A percentile compares a stretch with the other conserved stretches of the same genome.
Conservation (phyloP, 1,140 invertebrate genomes). For the Macrobrachium nipponense region DNA sequence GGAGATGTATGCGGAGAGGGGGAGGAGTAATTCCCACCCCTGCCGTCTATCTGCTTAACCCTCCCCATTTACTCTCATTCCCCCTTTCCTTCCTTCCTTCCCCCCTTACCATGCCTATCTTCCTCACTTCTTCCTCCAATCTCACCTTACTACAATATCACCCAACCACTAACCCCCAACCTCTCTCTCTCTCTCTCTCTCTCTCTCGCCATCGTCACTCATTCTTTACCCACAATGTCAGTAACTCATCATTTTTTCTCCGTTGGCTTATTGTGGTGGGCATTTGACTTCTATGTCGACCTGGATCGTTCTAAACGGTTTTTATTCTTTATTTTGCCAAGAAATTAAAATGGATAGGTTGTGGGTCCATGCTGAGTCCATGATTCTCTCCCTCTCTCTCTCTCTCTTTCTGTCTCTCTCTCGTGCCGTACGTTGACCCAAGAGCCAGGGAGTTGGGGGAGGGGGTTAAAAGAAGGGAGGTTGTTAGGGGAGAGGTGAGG, state of each 20-base stretch:
- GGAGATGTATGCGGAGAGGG: too few relatives aligned
- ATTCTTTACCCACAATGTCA: neutral
- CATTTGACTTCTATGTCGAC: too few relatives aligned
- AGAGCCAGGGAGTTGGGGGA: slow-evolving; percentile 18
- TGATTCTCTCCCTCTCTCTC: slow-evolving; percentile 1
- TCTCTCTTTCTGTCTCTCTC: slow-evolving; percentile 28
- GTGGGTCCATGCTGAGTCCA: neutral
- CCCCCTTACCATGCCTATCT: neutral
- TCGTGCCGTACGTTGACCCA: slow-evolving; percentile 31
- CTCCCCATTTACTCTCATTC: neutral
- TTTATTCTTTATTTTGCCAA: too few relatives aligned
- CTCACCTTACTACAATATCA: neutral
- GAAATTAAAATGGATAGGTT: too few relatives aligned
- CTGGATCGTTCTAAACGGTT: too few relatives aligned
- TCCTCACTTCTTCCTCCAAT: neutral
- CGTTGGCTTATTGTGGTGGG: too few relatives aligned
- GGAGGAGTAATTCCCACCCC: neutral
- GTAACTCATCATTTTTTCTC: too few relatives aligned
- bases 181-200: slow-evolving; percentile 3
- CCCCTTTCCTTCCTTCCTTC: neutral
- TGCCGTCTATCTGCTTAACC: neutral
- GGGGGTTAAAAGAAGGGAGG: neutral
- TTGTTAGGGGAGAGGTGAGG: neutral
- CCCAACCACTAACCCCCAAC: neutral
- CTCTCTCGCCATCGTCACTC: neutral